Evolutionary conservation across 2,888 invertebrate species (phyloP).

Genomic region (Trachelus stipa): DNA sequence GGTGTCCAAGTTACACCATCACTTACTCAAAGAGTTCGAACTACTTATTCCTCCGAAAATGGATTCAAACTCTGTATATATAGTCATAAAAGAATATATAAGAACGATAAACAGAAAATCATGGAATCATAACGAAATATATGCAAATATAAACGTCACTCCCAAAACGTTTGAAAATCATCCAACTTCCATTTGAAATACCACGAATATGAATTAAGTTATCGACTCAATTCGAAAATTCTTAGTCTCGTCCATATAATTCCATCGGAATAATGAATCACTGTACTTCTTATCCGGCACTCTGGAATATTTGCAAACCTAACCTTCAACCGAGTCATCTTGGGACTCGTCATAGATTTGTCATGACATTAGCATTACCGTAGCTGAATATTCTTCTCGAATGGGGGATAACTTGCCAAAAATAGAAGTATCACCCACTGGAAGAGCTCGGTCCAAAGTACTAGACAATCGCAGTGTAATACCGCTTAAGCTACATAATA

Average conservation of each 20-base stretch:
- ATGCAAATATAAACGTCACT: not conserved
- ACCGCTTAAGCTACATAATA: not conserved
- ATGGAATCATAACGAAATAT: not conserved
- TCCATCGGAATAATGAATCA: not conserved
- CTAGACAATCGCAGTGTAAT: not conserved
- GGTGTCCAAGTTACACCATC: not conserved
- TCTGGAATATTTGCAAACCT: not conserved
- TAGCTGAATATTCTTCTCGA: not conserved
- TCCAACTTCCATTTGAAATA: not conserved
- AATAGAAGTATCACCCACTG: not conserved
- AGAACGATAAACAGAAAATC: not conserved
- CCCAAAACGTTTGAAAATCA: not conserved
- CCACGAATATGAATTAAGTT: not conserved
- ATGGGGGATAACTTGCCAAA: not conserved
- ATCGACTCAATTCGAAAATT: not conserved
- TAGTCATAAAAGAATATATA: not conserved
- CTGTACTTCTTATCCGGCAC: not conserved
- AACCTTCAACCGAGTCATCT: not conserved
- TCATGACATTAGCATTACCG: not conserved
- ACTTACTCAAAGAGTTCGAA: not conserved
- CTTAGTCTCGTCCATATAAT: not conserved
- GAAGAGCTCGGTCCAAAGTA: not conserved
- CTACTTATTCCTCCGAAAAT: not conserved
- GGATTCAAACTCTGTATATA: not conserved
- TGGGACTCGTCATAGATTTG: not conserved